These are phyloP conservation scores for Reticulitermes lucifugus DNA, from an alignment of 2,888 invertebrate genomes.

Conservation along the genomic window DNA sequence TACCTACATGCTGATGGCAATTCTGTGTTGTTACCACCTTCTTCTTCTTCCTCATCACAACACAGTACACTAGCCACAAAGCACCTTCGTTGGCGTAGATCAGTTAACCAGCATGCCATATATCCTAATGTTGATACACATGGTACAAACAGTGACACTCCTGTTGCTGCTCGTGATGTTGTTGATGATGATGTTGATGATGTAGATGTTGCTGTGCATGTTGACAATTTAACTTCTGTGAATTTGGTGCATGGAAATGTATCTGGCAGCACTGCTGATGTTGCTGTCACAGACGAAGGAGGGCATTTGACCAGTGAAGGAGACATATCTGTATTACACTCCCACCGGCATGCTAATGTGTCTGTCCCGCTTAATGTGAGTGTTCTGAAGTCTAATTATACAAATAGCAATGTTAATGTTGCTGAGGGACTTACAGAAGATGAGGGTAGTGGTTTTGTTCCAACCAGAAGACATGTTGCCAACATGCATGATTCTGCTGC, in stretches of 20 bases:
- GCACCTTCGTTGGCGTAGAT: slow-evolving; percentile 78
- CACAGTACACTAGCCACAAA: slow-evolving; percentile 58
- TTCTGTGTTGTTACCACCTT: slow-evolving; percentile 16
- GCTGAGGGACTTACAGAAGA: slow-evolving; percentile 53
- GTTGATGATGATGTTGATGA: slow-evolving; percentile 47
- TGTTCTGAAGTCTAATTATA: slow-evolving; percentile 53
- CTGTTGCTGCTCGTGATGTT: slow-evolving; percentile 44
- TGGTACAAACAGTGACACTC: slow-evolving; percentile 24
- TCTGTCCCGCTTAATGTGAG: slow-evolving; percentile 51
- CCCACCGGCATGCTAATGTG: slow-evolving; percentile 52
- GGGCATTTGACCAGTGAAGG: slow-evolving; percentile 48
- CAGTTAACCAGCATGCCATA: slow-evolving; percentile 70
- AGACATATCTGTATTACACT: not conserved
- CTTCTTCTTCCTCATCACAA: slow-evolving; percentile 28
- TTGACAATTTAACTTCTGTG: slow-evolving; percentile 47
- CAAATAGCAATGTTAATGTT: slow-evolving; percentile 58
- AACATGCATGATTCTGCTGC: slow-evolving; percentile 18
- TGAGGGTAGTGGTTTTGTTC: slow-evolving; percentile 42
- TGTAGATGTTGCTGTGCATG: slow-evolving; percentile 54
- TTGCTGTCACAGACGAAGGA: slow-evolving; percentile 50
- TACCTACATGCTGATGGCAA: slow-evolving; percentile 29
- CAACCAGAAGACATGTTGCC: slow-evolving; percentile 39
- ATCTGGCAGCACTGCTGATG: slow-evolving; percentile 35
- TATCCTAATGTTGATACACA: slow-evolving; percentile 38
- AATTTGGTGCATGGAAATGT: slow-evolving; percentile 40